Conservation (phyloP, 2,797 vertebrate genomes). For the Sebastes steindachneri region DNA sequence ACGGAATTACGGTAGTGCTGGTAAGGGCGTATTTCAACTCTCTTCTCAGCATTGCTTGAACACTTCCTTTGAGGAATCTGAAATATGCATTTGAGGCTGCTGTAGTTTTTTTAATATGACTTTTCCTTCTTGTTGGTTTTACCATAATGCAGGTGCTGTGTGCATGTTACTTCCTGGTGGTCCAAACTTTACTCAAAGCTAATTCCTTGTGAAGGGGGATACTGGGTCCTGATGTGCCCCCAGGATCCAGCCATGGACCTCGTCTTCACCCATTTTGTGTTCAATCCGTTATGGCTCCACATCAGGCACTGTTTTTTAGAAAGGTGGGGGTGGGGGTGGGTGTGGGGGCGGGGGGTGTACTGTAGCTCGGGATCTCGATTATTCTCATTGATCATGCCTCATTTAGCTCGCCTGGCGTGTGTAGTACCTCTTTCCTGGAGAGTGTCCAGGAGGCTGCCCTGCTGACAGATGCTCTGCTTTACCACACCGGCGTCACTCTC, state of each 20-base stretch:
- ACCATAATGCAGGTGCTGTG: not conserved
- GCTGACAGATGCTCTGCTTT: conserved; percentile 69
- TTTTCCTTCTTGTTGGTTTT: conserved; percentile 6
- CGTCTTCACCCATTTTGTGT: conserved; percentile 16
- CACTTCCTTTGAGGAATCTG: conserved; percentile 45
- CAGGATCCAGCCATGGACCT: not conserved
- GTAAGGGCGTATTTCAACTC: conserved; percentile 77
- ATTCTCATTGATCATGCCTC: conserved; percentile 68
- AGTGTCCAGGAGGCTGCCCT: conserved; percentile 70
- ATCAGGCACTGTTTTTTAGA: conserved; percentile 32
- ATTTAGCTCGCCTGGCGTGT: conserved; percentile 59
- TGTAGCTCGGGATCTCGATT: conserved; percentile 37
- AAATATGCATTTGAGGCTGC: not conserved
- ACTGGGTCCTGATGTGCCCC: conserved; percentile 16
- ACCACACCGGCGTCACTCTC: conserved; percentile 28
- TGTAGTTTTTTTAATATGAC: conserved; percentile 10
- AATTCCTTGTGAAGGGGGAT: conserved; percentile 15
- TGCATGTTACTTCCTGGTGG: conserved; percentile 47
- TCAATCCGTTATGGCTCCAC: conserved; percentile 18
- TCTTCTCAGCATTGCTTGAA: conserved; percentile 49
- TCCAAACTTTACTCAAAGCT: conserved; percentile 57
- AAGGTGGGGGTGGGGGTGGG: too few species aligned
- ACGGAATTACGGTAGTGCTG: conserved; percentile 73
- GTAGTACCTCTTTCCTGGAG: conserved; percentile 69
- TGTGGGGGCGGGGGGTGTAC: not conserved